Base-by-base conservation (phyloP, 92 coral and sea anemone genomes). In the Phenganax stokvisi region DNA sequence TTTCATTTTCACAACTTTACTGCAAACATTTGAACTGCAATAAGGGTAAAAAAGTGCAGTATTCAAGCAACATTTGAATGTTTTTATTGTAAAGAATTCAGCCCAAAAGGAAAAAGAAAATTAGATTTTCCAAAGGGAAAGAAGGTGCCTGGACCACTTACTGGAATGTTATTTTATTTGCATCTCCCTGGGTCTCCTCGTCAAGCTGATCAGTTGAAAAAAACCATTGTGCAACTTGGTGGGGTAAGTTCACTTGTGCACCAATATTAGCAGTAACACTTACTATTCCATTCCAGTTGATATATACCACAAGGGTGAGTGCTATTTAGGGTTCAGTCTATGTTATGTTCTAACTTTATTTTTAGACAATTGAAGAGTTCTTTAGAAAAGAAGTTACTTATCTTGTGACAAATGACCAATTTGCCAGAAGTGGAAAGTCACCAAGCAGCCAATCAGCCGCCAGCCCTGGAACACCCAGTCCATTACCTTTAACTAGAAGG, bases 51-150 rank as follows among this genome's bases (percentile, higher is more conserved):
- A 69, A 13, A 28, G 3, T 25, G 16, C 27, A 30, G 9, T 52
- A 54, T 73, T 25, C 37, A 66, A 56, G 69, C 28, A 0, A 74
- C 52, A 66, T 69, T 37, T 17, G 27, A 9, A 16, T 17, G 30
- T 25, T 82, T 25, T 54, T 10, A 28, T 15, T 79, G 59, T 77
- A 29, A 54, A 92, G 96, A 96, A 89, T 44, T 77, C 58, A 89
- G 97, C 53, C 99, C 99, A 53, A 96, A 89, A 79, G 99, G 99
- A n/a, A 96, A 96, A 59, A 79, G 99, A 71, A 90, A 89, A 71
- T 90, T 96, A 53, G 91, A 96, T 80, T 96, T 96, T 63, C 94
- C 77, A 54, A 88, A 88, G 51, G 87, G 83, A 76, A 80, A 81
- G 55, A 80, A 75, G 47, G 47, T 37, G 37, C 58, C 61, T 27